Percentiles rank a stretch among this genome's conserved stretches.
phyloP scores from a whole-genome alignment of 2,888 invertebrate species.

The Adelphocoris suturalis region DNA sequence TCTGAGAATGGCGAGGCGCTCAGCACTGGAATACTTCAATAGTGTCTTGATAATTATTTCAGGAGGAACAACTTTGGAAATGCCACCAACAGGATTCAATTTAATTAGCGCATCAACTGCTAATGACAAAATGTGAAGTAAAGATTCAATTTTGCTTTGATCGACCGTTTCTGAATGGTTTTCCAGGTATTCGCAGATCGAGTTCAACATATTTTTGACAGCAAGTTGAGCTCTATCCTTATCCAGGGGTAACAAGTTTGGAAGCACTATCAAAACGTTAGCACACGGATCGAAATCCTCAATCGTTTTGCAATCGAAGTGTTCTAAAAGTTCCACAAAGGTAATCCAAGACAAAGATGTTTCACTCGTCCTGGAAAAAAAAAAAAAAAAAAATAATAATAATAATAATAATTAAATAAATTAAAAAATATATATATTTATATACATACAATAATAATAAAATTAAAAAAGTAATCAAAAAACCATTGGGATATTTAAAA shows the following conservation, averaged over 20 bases:
- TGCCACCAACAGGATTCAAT: conserved; percentile 64
- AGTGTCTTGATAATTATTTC: conserved; percentile 65
- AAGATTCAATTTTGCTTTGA: background rate
- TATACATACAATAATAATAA: too few species aligned
- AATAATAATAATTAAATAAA: too few species aligned
- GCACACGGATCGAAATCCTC: conserved; percentile 55
- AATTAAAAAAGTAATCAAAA: too few species aligned
- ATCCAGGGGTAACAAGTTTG: conserved; percentile 70
- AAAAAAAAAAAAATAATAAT: background rate
- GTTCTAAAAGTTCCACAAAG: conserved; percentile 56
- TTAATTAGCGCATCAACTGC: conserved; percentile 69
- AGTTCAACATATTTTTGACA: conserved; percentile 68
- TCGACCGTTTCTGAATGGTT: background rate
- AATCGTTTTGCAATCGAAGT: background rate
- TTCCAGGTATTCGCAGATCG: background rate
- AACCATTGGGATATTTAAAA: too few species aligned
- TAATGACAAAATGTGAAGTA: conserved; percentile 49
- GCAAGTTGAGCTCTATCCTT: conserved; percentile 50
- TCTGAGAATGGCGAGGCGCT: conserved; percentile 79
- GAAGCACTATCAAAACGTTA: conserved; percentile 66
- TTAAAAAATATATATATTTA: too few species aligned
- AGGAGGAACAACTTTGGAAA: conserved; percentile 62
- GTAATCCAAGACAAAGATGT: background rate
- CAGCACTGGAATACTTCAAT: conserved; percentile 37
- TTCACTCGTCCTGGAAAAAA: background rate